Conservation (phyloP, 2,888 invertebrate species). For the Drosophila tripunctata region DNA sequence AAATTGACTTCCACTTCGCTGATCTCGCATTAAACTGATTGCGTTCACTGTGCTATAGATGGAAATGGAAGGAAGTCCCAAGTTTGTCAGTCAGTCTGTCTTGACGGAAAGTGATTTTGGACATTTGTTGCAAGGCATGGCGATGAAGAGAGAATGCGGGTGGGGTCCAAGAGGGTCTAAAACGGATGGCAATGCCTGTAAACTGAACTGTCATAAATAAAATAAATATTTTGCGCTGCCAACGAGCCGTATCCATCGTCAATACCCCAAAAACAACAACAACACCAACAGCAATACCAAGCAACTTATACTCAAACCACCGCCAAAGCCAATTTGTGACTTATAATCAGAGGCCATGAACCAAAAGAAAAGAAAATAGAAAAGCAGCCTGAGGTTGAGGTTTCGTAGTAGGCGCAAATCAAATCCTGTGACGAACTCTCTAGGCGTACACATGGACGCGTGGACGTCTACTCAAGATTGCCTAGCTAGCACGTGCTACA, state of each 20-base stretch:
- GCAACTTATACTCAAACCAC: too few species aligned
- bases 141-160: not conserved
- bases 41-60: constrained; percentile 21
- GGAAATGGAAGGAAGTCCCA: constrained; percentile 42
- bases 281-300: too few species aligned
- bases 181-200: constrained; percentile 29
- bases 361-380: too few species aligned
- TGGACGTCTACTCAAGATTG: constrained; percentile 39
- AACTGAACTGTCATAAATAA: constrained; percentile 59
- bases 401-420: constrained; percentile 53
- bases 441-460: constrained; percentile 24
- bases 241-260: constrained; percentile 27
- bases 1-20: constrained; percentile 53
- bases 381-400: constrained; percentile 21
- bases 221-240: constrained; percentile 52
- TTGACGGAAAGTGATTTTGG: constrained; percentile 49
- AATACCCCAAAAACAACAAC: not conserved
- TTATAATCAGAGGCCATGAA: constrained; percentile 42
- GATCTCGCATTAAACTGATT: constrained; percentile 51
- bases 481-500: constrained; percentile 49
- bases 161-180: not conserved
- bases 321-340: constrained; percentile 49
- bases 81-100: constrained; percentile 33
- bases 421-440: constrained; percentile 55
- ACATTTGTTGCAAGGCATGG: constrained; percentile 18